Percentiles rank a stretch among this genome's conserved stretches.
These are phyloP conservation scores for Corythucha ciliata DNA, from an alignment of 2,888 invertebrate genomes.

Conservation along the genomic window DNA sequence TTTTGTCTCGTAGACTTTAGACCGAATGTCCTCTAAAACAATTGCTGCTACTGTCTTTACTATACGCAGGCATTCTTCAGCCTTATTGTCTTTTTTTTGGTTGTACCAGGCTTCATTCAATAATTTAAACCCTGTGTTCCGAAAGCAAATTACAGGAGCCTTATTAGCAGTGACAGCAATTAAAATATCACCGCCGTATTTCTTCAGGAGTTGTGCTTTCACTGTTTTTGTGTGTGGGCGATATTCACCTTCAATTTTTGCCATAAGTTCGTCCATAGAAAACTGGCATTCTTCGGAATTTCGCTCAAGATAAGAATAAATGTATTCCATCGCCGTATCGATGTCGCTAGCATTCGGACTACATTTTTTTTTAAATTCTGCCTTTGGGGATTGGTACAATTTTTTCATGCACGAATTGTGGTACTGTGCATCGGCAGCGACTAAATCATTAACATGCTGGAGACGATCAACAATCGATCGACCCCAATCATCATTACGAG, in stretches of 20 bases:
- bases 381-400: neutral
- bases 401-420: slow-evolving; percentile 2
- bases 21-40: slow-evolving; percentile 28
- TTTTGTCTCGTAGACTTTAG: too few relatives aligned
- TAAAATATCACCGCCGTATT: slow-evolving; percentile 30
- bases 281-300: too few relatives aligned
- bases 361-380: neutral
- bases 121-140: slow-evolving; percentile 9
- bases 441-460: neutral
- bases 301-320: too few relatives aligned
- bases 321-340: too few relatives aligned
- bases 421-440: neutral
- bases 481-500: slow-evolving; percentile 10
- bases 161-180: slow-evolving; percentile 14
- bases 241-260: too few relatives aligned
- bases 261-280: too few relatives aligned
- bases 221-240: slow-evolving; percentile 28
- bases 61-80: neutral
- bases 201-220: slow-evolving; percentile 23
- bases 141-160: slow-evolving; percentile 20
- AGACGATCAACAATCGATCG: neutral
- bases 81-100: neutral
- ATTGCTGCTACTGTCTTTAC: slow-evolving; percentile 13
- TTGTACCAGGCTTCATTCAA: slow-evolving; percentile 14
- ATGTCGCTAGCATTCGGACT: neutral